Evolutionary conservation across 1,140 invertebrate species (phyloP).

Genomic region (Brachionus rubens): DNA sequence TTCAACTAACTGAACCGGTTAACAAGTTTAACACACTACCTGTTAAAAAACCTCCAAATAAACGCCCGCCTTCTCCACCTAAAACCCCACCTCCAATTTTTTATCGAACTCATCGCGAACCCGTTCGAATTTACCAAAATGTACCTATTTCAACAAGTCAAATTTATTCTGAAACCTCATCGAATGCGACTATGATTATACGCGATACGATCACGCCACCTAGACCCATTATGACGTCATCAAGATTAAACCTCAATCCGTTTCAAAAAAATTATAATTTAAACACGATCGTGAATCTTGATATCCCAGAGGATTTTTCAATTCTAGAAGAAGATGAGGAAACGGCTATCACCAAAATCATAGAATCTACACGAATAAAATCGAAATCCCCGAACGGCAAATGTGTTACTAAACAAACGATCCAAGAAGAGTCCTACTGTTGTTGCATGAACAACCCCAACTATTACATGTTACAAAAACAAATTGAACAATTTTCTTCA

Average conservation of each 20-base stretch:
- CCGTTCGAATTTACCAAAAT: slow-evolving; percentile 3
- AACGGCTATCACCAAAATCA: not conserved
- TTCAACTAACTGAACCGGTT: not conserved
- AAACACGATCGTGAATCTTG: not conserved
- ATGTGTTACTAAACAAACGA: not conserved
- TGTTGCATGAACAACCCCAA: slow-evolving; percentile 8
- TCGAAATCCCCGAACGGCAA: not conserved
- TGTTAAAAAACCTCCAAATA: not conserved
- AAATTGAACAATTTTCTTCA: not conserved
- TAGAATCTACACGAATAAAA: slow-evolving; percentile 18
- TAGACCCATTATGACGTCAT: slow-evolving; percentile 6
- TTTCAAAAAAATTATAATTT: not conserved
- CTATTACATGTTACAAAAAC: not conserved
- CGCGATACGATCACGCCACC: not conserved
- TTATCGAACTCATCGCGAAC: not conserved
- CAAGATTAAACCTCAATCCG: not conserved
- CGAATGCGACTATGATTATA: slow-evolving; percentile 25
- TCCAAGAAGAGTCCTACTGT: not conserved
- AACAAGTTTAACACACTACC: not conserved
- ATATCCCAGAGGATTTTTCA: slow-evolving; percentile 10
- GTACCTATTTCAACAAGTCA: not conserved
- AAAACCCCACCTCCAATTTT: not conserved
- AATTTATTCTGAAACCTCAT: not conserved
- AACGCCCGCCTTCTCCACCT: slow-evolving; percentile 1
- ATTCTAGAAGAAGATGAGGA: slow-evolving; percentile 8